Percentiles rank a stretch among this genome's conserved stretches.
These are phyloP conservation scores for Agapornis canus DNA, from an alignment of 2,797 vertebrate genomes.

Conservation along the genomic window DNA sequence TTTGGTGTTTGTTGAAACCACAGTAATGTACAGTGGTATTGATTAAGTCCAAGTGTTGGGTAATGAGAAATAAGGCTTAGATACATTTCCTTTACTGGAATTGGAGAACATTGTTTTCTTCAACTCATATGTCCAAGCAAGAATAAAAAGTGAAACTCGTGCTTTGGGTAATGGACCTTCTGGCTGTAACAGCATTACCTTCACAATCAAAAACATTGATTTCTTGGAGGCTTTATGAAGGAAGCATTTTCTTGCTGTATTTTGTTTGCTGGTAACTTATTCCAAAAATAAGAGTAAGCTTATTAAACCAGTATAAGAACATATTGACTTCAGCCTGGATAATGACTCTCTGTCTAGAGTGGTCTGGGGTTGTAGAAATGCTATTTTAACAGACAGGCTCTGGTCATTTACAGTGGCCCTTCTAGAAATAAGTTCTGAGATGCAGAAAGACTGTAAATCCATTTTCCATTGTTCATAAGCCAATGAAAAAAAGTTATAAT, in stretches of 20 bases:
- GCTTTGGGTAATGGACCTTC: neutral
- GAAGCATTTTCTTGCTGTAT: slow-evolving; percentile 39
- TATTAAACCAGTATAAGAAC: slow-evolving; percentile 25
- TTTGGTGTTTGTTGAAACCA: neutral
- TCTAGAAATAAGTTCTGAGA: neutral
- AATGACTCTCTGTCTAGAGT: neutral
- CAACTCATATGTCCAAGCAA: neutral
- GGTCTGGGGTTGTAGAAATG: neutral
- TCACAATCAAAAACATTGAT: slow-evolving; percentile 30
- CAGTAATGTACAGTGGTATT: neutral
- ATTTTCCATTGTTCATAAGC: neutral
- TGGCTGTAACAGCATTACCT: slow-evolving; percentile 1
- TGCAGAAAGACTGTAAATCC: neutral
- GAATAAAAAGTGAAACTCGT: neutral
- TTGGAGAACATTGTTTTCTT: neutral
- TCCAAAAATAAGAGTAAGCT: slow-evolving; percentile 18
- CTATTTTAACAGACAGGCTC: neutral
- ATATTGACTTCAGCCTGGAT: neutral
- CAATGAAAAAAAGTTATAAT: neutral
- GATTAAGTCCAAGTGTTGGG: neutral
- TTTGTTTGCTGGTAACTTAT: slow-evolving; percentile 23
- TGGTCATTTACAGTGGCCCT: neutral
- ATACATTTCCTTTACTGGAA: neutral
- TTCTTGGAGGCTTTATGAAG: slow-evolving; percentile 32
- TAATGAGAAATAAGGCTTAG: neutral